Base-by-base conservation (phyloP, 2,888 invertebrate genomes). In the Cloeon dipterum region DNA sequence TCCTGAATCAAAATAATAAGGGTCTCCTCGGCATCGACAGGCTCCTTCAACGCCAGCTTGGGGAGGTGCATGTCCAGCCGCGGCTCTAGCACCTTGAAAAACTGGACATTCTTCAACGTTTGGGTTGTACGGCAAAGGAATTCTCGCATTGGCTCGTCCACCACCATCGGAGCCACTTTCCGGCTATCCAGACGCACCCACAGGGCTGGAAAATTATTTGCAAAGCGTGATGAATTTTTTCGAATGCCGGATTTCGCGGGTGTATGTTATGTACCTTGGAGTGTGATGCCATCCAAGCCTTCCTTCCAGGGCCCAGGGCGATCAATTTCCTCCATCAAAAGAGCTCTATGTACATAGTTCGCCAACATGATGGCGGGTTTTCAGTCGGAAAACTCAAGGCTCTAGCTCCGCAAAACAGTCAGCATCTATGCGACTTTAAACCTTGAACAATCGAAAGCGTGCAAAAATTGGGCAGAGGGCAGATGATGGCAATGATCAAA, bases 261-360 rank as follows among this genome's bases (percentile, higher is more conserved):
- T n/a, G n/a, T n/a, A n/a, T n/a, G n/a, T n/a, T n/a, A n/a, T n/a
- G 50, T 50, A 71, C 74, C 68, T 57, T 73, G 66, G 21, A 74
- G 46, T 2, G 76, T 74, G 41, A 75, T 73, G 41, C 85, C 83
- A 55, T 83, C 79, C 25, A 85, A 57, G 0, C 83, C 85, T 58
- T 85, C 85, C n/a, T n/a, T n/a, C n/a, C n/a, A n/a, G n/a, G n/a
- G n/a, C n/a, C n/a, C 8, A 85, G 59, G 4, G 74, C 70, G 44
- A 83, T n/a, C n/a, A n/a, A n/a, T 68, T 61, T 85, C 83, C 49
- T 82, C 81, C 18, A 71, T 50, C 19, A 72, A 47, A 14, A 51
- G 46, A 41, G 53, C 50, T n/a, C n/a, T n/a, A n/a, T n/a, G n/a
- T n/a, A n/a, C n/a, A n/a, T n/a, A n/a, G n/a, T n/a, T n/a, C n/a